phyloP scores from a whole-genome alignment of 2,113 vertebrate genomes.

The Gasterosteus nipponicus region DNA sequence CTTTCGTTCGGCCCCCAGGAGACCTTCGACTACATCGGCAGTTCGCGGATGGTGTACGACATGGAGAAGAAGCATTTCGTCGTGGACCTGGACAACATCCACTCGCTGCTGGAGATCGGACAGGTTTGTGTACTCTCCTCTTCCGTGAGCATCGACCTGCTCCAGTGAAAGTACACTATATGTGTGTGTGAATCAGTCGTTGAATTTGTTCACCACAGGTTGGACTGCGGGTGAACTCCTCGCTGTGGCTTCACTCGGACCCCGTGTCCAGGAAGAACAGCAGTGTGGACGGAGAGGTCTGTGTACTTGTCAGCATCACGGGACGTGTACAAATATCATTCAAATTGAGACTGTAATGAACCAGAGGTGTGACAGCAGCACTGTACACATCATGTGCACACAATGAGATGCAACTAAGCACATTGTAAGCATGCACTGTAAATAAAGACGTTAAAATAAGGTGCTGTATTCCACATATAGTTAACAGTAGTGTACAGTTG shows the following conservation, averaged over 20 bases:
- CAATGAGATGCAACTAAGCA: background rate
- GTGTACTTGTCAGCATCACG: constrained; percentile 16
- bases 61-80: constrained; percentile 76
- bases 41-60: constrained; percentile 89
- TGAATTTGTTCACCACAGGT: constrained; percentile 78
- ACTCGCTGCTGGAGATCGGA: constrained; percentile 82
- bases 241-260: constrained; percentile 92
- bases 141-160: background rate
- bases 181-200: background rate
- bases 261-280: constrained; percentile 85
- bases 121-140: constrained; percentile 68
- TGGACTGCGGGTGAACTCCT: constrained; percentile 72
- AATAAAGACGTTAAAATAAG: background rate
- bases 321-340: background rate
- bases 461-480: background rate
- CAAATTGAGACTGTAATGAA: background rate
- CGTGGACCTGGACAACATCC: constrained; percentile 80
- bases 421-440: background rate
- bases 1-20: constrained; percentile 79
- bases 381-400: background rate
- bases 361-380: no score
- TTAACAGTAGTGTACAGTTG: background rate
- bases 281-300: constrained; percentile 81
- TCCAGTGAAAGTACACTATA: background rate
- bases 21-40: constrained; percentile 97